These are phyloP conservation scores for Octodon degus DNA, from an alignment of 2,113 vertebrate species.

Conservation along the genomic window DNA sequence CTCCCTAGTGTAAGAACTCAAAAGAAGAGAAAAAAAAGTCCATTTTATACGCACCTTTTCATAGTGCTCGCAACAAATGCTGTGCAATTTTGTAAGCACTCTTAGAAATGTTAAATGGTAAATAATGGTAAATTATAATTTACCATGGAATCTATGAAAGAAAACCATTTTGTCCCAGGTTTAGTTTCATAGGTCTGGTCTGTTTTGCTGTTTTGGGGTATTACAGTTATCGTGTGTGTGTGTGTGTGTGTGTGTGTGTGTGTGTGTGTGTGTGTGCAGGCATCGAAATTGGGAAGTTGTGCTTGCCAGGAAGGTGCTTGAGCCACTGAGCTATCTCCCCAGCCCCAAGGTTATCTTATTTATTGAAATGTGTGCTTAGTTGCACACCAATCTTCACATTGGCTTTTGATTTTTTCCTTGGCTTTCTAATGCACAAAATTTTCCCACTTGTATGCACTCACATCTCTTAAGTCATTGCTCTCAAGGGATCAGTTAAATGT, in stretches of 20 bases:
- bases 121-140: not conserved
- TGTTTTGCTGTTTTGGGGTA: not conserved
- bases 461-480: conserved; percentile 14
- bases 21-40: too few species aligned
- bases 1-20: too few species aligned
- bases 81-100: not conserved
- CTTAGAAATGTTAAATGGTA: conserved; percentile 9
- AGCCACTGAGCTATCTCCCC: too few species aligned
- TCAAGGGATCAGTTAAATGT: not conserved
- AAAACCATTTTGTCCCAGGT: not conserved
- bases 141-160: not conserved
- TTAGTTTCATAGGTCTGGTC: not conserved
- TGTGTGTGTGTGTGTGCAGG: too few species aligned
- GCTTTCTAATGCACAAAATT: not conserved
- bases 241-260: too few species aligned
- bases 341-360: not conserved
- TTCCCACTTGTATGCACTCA: not conserved
- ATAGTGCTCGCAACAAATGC: not conserved
- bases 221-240: not conserved
- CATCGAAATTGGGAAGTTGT: too few species aligned
- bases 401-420: not conserved
- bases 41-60: not conserved
- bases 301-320: too few species aligned
- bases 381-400: not conserved
- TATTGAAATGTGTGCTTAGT: not conserved